A percentile compares a stretch with the other conserved stretches of the same genome.
These are phyloP conservation scores for Agraylea sexmaculata DNA, from an alignment of 1,140 invertebrate species.

Conservation along the genomic window DNA sequence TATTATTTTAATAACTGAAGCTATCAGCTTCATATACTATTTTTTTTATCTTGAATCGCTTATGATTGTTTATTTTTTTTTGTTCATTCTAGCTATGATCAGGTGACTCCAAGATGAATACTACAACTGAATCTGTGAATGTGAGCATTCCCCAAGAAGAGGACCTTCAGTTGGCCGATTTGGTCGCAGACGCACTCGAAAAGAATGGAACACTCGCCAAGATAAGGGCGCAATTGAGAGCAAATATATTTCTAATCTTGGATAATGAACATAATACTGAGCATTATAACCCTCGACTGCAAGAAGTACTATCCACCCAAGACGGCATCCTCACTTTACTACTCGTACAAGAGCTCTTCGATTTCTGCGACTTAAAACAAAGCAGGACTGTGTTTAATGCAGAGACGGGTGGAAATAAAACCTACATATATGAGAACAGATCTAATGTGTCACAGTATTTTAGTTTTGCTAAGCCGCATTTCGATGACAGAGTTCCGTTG, in stretches of 20 bases:
- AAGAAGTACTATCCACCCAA: constrained; percentile 31
- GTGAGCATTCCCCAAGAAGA: constrained; percentile 40
- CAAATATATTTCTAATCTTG: constrained; percentile 38
- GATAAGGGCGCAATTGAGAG: constrained; percentile 36
- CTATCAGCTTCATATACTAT: no score
- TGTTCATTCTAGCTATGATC: no score
- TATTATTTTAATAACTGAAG: no score
- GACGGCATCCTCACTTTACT: constrained; percentile 33
- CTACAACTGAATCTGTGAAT: no score
- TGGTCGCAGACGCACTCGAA: constrained; percentile 39
- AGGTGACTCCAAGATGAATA: no score
- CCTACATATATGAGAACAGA: constrained; percentile 30
- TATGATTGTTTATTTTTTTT: no score
- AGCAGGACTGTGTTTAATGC: constrained; percentile 39
- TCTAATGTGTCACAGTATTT: constrained; percentile 10
- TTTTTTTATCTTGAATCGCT: no score
- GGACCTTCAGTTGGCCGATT: constrained; percentile 36
- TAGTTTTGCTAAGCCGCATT: constrained; percentile 3
- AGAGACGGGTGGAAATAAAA: constrained; percentile 35
- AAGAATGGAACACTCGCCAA: constrained; percentile 39
- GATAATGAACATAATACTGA: constrained; percentile 36
- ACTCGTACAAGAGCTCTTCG: constrained; percentile 36
- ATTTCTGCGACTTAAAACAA: constrained; percentile 38
- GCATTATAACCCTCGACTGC: constrained; percentile 32
- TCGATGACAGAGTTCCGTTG: constrained; percentile 12